Percentiles rank a stretch among this genome's conserved stretches.
Conservation (phyloP, 1,140 invertebrate genomes). For the Lepidurus packardi region DNA sequence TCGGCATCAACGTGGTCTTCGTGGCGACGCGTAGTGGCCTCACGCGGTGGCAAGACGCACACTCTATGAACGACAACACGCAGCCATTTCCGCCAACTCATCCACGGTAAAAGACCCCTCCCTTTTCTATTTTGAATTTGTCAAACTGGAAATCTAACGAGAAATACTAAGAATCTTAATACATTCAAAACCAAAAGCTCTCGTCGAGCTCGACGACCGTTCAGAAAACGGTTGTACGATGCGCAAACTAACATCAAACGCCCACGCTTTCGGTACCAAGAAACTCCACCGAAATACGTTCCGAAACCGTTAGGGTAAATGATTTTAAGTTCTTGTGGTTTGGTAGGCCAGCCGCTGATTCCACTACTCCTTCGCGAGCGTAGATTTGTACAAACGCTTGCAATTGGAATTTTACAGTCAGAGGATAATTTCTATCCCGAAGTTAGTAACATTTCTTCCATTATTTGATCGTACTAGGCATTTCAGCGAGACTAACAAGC, state of each 20-base stretch:
- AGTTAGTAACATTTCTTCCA: background rate
- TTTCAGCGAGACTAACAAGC: conserved; percentile 71
- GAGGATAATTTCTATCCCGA: background rate
- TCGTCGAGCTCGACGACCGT: conserved; percentile 23
- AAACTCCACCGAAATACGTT: background rate
- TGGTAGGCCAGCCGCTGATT: background rate
- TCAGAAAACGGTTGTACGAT: background rate
- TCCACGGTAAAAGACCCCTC: background rate
- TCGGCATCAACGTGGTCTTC: conserved; percentile 73
- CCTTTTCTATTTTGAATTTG: background rate
- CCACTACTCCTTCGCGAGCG: background rate
- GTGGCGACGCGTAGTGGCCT: conserved; percentile 83
- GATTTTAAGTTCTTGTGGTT: background rate
- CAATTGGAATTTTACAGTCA: background rate
- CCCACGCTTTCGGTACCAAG: background rate
- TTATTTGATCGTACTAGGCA: conserved; percentile 53
- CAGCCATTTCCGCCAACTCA: background rate
- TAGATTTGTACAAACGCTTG: background rate
- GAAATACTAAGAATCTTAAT: background rate
- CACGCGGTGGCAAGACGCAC: conserved; percentile 65
- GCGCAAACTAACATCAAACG: background rate
- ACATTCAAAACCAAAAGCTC: background rate
- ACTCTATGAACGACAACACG: conserved; percentile 34
- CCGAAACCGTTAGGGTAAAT: conserved; percentile 6
- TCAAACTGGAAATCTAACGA: background rate